Base-by-base conservation (phyloP, 2,113 vertebrate genomes). In the Odocoileus hemionus region DNA sequence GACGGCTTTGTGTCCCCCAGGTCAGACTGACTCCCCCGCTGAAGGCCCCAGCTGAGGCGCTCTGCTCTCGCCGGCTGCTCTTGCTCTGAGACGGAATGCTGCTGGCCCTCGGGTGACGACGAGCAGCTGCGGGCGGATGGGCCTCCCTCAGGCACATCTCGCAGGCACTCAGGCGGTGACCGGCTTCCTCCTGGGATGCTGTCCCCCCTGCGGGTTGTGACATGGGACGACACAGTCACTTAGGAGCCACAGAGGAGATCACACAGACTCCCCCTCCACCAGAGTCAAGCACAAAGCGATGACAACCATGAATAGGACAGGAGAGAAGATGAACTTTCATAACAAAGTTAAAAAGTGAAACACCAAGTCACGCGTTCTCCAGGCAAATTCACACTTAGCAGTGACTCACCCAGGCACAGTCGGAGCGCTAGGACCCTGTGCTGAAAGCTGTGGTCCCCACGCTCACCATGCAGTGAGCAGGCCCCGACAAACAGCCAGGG, bases 181-280 rank as follows among this genome's bases (percentile, higher is more conserved):
- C 39, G 36, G 8, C 16, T 85, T 74, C 50, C 89, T 19, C 33
- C 33, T 3, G 74, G 23, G 28, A 39, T 52, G 45, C 98, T 95
- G 67, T 95, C 97, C 57, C 84, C 79, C 33, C 98, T 99, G 96
- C 21, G 88, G 54, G 78, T 13, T 58, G 47, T 91, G 80, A 96
- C 33, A 94, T 13, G 36, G 67, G 89, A 87, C 78, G 52, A 76
- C 2, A n/a, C 5, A 57, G 50, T 17, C 16, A 90, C 25, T 43
- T 6, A 80, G 30, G 0, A 28, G 50, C 43, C 60, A 54, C 7
- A 84, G 86, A 95, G 83, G 1, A 4, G 43, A 39, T 10, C 64
- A 5, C 67, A 1, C 9, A 6, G 4, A 25, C 57, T 54, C 39
- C 7, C 17, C 39, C 82, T 80, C 43, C 1, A 2, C 16, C 43